Evolutionary conservation across 1,140 invertebrate species (phyloP).

Genomic region (Diachasmimorpha longicaudata): DNA sequence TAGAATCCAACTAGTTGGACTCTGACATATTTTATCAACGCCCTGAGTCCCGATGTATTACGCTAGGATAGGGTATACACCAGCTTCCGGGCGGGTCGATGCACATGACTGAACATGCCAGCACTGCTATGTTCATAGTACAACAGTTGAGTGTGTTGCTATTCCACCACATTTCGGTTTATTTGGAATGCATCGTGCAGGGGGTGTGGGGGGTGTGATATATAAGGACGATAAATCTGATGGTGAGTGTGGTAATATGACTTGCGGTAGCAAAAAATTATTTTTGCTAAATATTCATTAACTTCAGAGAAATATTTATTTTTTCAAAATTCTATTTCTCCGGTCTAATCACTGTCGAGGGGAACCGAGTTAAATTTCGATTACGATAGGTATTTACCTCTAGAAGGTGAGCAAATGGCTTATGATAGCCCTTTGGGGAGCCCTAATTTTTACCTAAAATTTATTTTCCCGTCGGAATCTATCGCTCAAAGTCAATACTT

Average conservation of each 20-base stretch:
- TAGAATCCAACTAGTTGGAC: neutral
- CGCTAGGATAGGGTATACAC: slow-evolving; percentile 12
- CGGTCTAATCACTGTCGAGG: too few relatives aligned
- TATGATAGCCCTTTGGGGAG: too few relatives aligned
- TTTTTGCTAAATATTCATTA: too few relatives aligned
- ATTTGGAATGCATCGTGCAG: neutral
- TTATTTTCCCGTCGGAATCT: too few relatives aligned
- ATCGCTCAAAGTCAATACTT: neutral
- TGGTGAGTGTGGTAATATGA: neutral
- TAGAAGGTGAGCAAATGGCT: too few relatives aligned
- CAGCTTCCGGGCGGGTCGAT: slow-evolving; percentile 29
- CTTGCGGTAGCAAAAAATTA: too few relatives aligned
- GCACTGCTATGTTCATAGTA: neutral
- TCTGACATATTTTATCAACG: neutral
- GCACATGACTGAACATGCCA: slow-evolving; percentile 25
- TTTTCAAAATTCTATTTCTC: too few relatives aligned
- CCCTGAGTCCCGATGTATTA: neutral
- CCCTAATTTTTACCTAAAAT: neutral
- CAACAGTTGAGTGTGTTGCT: neutral
- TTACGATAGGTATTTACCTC: too few relatives aligned
- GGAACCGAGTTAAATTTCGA: too few relatives aligned
- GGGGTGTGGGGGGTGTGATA: neutral
- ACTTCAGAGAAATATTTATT: too few relatives aligned
- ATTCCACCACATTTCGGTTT: neutral
- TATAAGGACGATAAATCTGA: neutral